Evolutionary conservation across 2,797 vertebrate genomes (phyloP).

Genomic region (Mionectes olivaceus): DNA sequence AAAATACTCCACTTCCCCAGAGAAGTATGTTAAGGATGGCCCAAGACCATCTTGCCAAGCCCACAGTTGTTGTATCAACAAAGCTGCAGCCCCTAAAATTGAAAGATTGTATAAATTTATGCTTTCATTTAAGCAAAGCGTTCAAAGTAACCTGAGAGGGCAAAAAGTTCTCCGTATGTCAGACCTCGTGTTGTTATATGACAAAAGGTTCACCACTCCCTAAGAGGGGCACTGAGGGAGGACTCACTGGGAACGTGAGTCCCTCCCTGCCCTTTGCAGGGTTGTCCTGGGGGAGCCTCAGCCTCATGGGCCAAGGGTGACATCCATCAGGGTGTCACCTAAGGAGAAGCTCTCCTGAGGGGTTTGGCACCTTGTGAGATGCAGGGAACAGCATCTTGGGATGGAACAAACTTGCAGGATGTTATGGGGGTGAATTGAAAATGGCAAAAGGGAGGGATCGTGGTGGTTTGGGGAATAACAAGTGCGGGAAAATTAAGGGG

Average conservation of each 20-base stretch:
- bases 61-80: background rate
- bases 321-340: background rate
- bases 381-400: background rate
- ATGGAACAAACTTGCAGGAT: background rate
- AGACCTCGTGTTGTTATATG: background rate
- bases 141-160: background rate
- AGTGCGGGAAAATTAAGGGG: background rate
- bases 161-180: background rate
- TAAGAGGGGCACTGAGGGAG: background rate
- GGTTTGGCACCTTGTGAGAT: background rate
- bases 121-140: background rate
- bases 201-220: background rate
- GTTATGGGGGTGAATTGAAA: background rate
- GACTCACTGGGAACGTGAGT: background rate
- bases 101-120: background rate
- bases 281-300: background rate
- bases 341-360: background rate
- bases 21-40: background rate
- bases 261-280: background rate
- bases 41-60: background rate
- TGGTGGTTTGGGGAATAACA: background rate
- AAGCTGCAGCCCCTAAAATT: background rate
- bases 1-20: background rate
- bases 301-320: background rate
- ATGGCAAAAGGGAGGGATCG: rapidly evolving